phyloP scores from a whole-genome alignment of 1,140 invertebrate genomes.

The Laupala kohalensis region DNA sequence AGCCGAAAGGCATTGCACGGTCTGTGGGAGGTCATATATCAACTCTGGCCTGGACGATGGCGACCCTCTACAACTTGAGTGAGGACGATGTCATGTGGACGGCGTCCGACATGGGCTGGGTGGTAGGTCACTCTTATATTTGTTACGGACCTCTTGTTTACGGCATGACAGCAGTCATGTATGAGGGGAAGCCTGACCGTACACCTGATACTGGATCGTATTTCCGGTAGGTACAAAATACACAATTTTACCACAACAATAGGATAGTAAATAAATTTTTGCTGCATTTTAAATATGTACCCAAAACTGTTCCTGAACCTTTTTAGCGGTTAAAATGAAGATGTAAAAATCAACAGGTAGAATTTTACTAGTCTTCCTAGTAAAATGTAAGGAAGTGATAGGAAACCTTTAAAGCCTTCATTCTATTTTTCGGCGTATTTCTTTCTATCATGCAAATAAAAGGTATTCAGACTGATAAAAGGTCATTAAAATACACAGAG shows the following conservation, averaged over 20 bases:
- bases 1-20: slow-evolving; percentile 71
- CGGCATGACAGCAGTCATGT: slow-evolving; percentile 74
- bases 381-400: no score
- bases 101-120: slow-evolving; percentile 84
- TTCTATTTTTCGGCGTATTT: no score
- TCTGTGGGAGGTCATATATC: slow-evolving; percentile 79
- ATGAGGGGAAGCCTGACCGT: slow-evolving; percentile 88
- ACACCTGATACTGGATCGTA: slow-evolving; percentile 84
- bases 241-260: no score
- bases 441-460: no score
- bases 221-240: no score
- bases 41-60: slow-evolving; percentile 71
- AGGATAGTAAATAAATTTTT: not conserved
- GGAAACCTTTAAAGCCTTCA: no score
- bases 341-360: no score
- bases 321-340: no score
- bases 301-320: no score
- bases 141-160: slow-evolving; percentile 77
- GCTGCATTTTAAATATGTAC: not conserved
- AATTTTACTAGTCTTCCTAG: no score
- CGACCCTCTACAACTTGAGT: slow-evolving; percentile 64
- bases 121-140: slow-evolving; percentile 88
- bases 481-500: no score
- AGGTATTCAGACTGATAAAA: no score
- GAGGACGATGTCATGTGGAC: slow-evolving; percentile 82